Conservation (phyloP, 2,888 invertebrate genomes). For the Spialia ferax region DNA sequence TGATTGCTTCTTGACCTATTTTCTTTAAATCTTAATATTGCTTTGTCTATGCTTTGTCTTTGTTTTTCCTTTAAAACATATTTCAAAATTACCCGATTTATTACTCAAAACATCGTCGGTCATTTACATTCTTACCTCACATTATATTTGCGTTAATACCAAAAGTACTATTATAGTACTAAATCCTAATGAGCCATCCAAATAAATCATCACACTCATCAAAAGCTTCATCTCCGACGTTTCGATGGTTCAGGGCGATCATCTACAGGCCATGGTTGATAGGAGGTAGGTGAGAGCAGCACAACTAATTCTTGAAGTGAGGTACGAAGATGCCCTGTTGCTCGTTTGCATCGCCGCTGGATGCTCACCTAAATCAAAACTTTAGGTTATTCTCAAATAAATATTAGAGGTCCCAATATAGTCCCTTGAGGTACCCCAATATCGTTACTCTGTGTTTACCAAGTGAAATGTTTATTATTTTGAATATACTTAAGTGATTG, state of each 20-base stretch:
- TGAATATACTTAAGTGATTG: too few species aligned
- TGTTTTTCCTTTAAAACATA: too few species aligned
- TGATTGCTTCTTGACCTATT: too few species aligned
- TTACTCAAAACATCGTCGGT: too few species aligned
- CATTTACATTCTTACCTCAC: too few species aligned
- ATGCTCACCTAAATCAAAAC: conserved; percentile 89
- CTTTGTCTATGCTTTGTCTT: too few species aligned
- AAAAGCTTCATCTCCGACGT: conserved; percentile 25
- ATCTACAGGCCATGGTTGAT: conserved; percentile 79
- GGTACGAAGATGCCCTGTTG: conserved; percentile 82
- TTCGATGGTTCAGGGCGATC: conserved; percentile 62
- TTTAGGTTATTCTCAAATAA: not conserved
- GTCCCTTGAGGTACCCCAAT: not conserved
- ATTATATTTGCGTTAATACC: not conserved
- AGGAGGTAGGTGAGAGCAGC: conserved; percentile 77
- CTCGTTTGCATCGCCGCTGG: conserved; percentile 95
- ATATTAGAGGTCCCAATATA: not conserved
- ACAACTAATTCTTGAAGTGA: conserved; percentile 81
- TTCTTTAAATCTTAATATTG: too few species aligned
- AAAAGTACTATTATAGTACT: not conserved
- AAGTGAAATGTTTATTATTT: too few species aligned
- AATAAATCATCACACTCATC: not conserved
- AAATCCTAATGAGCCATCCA: not conserved
- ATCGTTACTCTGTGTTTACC: too few species aligned
- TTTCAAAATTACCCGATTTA: too few species aligned